phyloP scores from a whole-genome alignment of 2,888 invertebrate genomes.

The Choristoneura rosaceana region DNA sequence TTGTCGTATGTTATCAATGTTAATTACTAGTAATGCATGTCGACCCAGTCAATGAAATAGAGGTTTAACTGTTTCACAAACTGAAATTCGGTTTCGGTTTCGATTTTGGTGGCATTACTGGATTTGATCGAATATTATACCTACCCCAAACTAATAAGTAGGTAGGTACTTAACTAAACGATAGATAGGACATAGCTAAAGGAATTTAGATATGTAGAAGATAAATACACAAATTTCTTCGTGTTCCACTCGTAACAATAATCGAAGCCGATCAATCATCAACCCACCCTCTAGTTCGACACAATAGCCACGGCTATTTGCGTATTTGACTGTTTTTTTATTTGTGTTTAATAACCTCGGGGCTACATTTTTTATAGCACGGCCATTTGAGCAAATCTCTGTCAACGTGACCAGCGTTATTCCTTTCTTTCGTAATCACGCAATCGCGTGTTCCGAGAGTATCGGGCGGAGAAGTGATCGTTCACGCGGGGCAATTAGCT shows the following conservation, averaged over 20 bases:
- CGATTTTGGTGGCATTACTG: too few species aligned
- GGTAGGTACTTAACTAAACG: too few species aligned
- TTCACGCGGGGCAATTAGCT: slow-evolving; percentile 42
- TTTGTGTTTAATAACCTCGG: slow-evolving; percentile 7
- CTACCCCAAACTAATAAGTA: too few species aligned
- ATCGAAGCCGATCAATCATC: background rate
- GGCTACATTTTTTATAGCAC: background rate
- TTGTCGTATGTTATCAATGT: background rate
- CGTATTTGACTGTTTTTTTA: background rate
- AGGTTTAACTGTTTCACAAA: too few species aligned
- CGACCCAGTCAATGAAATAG: too few species aligned
- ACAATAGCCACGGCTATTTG: background rate
- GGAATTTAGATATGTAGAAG: background rate
- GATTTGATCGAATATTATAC: too few species aligned
- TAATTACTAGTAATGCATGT: background rate
- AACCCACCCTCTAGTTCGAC: background rate
- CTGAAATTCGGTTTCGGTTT: too few species aligned
- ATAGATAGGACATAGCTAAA: background rate
- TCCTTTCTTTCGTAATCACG: slow-evolving; percentile 35
- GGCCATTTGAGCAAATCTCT: slow-evolving; percentile 30
- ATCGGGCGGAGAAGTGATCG: slow-evolving; percentile 40
- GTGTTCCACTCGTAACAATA: background rate
- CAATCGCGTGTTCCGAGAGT: slow-evolving; percentile 39
- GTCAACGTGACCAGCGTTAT: slow-evolving; percentile 38
- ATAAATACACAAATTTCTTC: background rate